Evolutionary conservation across 2,797 vertebrate genomes (phyloP), one percentile per base, ranked within the genome.

Genomic region (Pipistrellus kuhlii): DNA sequence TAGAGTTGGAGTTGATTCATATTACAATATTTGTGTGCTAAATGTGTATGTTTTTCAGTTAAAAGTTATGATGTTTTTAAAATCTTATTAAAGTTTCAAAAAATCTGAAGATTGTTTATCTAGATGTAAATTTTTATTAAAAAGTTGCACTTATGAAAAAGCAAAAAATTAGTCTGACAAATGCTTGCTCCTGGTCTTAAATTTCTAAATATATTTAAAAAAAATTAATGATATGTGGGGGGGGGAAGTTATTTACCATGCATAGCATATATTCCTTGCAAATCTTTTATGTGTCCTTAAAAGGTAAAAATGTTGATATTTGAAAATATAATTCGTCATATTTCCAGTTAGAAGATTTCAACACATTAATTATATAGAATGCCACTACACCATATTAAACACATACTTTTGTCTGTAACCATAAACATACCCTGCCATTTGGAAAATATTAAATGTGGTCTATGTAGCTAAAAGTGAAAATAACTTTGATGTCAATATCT

Each of bases 91-190:
- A 98, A 97, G 97, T 98, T 98, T 98, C 94, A 97, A 88, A 87
- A 97, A 98, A 95, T 97, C 96, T 95, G 91, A 95, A 97, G 97
- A 97, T 98, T 98, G 98, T 98, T 98, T 98, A 98, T 97, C 98
- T 98, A 98, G 98, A 98, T 98, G 98, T 98, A 98, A 96, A 94
- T 94, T 97, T 97, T 98, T 97, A 97, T 97, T 98, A 97, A 96
- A 97, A 98, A 98, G 96, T 98, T 97, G 96, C 98, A 97, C 97
- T 97, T 98, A 97, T 98, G 98, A 98, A 93, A 83, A 96, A 98
- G 97, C 97, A 98, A 98, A 97, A 96, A 81, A 92, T 88, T 98
- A 98, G 98, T 98, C 97, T 98, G 97, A 98, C 95, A 95, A 96
- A 98, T 98, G 97, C 98, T 97, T 98, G 95, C 98, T 97, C 97